These are phyloP conservation scores for Sphaerophoria taeniata DNA, from an alignment of 2,888 invertebrate genomes.

Conservation along the genomic window DNA sequence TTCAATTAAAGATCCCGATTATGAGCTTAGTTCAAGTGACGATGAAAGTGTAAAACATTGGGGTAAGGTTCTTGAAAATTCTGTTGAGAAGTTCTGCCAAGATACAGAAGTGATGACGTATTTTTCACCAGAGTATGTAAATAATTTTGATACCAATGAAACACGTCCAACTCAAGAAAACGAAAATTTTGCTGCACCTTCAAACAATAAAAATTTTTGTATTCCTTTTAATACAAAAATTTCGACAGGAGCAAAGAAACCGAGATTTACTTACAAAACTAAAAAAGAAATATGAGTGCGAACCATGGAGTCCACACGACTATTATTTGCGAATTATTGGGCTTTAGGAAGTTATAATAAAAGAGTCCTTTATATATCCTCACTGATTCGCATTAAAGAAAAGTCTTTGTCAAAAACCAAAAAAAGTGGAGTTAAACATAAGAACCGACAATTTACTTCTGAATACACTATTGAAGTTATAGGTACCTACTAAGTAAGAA, in stretches of 20 bases:
- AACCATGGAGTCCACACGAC: background rate
- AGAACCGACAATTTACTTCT: too few relatives aligned
- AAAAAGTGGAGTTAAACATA: too few relatives aligned
- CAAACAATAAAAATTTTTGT: background rate
- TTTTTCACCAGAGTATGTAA: slow-evolving; percentile 12
- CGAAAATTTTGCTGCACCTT: slow-evolving; percentile 17
- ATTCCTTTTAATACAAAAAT: slow-evolving; percentile 7
- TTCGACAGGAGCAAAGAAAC: slow-evolving; percentile 4
- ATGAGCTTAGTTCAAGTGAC: too few relatives aligned
- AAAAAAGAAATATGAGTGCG: slow-evolving; percentile 1
- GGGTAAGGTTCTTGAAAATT: slow-evolving; percentile 16
- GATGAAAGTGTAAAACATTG: background rate
- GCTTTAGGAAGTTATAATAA: slow-evolving; percentile 2
- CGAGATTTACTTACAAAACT: background rate
- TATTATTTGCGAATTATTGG: slow-evolving; percentile 21
- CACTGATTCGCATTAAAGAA: background rate
- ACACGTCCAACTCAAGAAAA: background rate
- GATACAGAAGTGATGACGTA: slow-evolving; percentile 16
- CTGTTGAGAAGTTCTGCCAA: slow-evolving; percentile 2
- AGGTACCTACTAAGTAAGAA: too few relatives aligned
- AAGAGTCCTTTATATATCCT: slow-evolving; percentile 10
- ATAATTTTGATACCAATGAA: background rate
- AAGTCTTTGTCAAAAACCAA: too few relatives aligned
- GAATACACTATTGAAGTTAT: too few relatives aligned
- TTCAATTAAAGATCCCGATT: too few relatives aligned